Conservation (phyloP, 2,797 vertebrate species). For the Varecia variegata region DNA sequence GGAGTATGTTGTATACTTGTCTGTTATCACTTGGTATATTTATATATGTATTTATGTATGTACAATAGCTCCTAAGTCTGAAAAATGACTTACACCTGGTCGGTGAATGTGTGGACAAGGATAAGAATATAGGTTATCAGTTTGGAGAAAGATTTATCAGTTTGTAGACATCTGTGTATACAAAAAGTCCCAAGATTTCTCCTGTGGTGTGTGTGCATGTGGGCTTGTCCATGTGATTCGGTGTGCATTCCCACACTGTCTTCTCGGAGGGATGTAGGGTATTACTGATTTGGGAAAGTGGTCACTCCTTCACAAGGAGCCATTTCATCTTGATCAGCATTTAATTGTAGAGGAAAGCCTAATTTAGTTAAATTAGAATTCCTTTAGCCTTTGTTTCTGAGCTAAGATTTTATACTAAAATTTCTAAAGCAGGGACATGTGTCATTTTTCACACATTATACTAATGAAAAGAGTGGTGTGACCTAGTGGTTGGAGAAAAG, state of each 20-base stretch:
- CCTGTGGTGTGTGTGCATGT: neutral
- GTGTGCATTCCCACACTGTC: accelerated
- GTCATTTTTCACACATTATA: neutral
- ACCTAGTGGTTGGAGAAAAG: neutral
- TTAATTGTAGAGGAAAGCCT: constrained; percentile 14
- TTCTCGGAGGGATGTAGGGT: neutral
- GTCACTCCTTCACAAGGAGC: neutral
- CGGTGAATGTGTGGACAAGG: neutral
- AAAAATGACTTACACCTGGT: neutral
- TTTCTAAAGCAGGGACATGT: neutral
- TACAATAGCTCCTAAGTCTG: neutral
- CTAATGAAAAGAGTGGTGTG: neutral
- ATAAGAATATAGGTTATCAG: neutral
- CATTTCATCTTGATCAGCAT: neutral
- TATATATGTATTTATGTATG: neutral
- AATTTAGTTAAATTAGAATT: constrained; percentile 22
- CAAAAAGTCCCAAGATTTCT: constrained; percentile 56
- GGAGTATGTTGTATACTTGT: neutral
- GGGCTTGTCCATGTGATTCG: neutral
- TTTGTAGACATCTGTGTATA: neutral
- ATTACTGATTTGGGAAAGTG: neutral
- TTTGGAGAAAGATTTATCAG: neutral
- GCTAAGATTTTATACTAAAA: neutral
- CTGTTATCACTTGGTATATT: neutral
- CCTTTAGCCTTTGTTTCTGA: constrained; percentile 7